These are phyloP conservation scores for Psittacula derbiana DNA, from an alignment of 2,797 vertebrate genomes.

Conservation along the genomic window DNA sequence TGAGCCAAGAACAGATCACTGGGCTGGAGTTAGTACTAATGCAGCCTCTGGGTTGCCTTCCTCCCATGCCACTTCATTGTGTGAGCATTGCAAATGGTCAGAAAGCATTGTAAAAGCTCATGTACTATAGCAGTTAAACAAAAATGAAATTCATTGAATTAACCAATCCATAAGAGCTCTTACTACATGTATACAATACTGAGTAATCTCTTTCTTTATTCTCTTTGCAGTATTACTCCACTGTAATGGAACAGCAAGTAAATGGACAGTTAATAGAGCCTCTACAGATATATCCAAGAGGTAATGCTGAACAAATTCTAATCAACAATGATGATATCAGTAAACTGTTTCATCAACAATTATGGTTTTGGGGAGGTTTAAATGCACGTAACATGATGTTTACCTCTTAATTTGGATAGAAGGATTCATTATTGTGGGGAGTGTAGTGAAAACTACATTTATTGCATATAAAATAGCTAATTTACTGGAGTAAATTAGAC, in stretches of 20 bases:
- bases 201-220: constrained; percentile 64
- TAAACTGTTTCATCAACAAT: constrained; percentile 61
- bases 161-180: background rate
- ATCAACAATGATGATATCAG: constrained; percentile 58
- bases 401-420: constrained; percentile 62
- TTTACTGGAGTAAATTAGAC: constrained; percentile 73
- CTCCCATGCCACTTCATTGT: background rate
- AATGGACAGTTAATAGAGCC: constrained; percentile 93
- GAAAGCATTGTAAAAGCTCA: background rate
- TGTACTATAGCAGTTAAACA: background rate
- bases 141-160: background rate
- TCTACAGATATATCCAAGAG: constrained; percentile 98
- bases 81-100: background rate
- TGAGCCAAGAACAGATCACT: background rate
- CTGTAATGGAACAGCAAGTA: constrained; percentile 93
- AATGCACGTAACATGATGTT: constrained; percentile 62
- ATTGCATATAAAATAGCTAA: constrained; percentile 69
- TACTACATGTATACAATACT: constrained; percentile 39
- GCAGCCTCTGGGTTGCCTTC: background rate
- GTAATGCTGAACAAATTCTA: constrained; percentile 79
- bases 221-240: constrained; percentile 90
- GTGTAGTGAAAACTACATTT: constrained; percentile 58
- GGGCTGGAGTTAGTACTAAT: background rate
- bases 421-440: constrained; percentile 58
- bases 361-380: constrained; percentile 65